Conservation (phyloP, 2,113 vertebrate species). For the Egretta garzetta region DNA sequence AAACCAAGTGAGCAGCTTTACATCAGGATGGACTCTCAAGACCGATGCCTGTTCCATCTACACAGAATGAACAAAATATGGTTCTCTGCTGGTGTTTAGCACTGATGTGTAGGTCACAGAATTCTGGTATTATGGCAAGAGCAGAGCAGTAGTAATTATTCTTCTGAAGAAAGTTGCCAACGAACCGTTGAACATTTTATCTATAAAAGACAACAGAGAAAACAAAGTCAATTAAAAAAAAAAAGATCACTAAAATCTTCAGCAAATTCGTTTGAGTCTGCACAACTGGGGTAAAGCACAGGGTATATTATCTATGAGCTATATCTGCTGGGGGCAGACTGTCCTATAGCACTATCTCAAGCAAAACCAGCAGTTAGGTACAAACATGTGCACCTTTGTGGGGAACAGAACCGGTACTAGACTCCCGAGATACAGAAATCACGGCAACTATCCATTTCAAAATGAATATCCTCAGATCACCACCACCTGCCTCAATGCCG, state of each 20-base stretch:
- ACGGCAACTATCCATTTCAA: neutral
- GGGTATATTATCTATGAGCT: neutral
- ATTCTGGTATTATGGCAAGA: slow-evolving; percentile 48
- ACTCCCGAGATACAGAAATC: neutral
- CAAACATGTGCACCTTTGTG: neutral
- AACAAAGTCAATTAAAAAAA: neutral
- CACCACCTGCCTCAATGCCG: neutral
- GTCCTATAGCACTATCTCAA: neutral
- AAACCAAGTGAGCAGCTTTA: slow-evolving; percentile 36
- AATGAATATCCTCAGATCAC: neutral
- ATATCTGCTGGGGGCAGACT: neutral
- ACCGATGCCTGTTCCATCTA: slow-evolving; percentile 56
- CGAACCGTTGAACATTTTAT: slow-evolving; percentile 44
- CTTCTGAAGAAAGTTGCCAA: slow-evolving; percentile 55
- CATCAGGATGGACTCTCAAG: slow-evolving; percentile 21
- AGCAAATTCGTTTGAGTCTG: neutral
- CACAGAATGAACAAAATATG: neutral
- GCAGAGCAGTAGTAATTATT: slow-evolving; percentile 50
- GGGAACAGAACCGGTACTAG: too few relatives aligned
- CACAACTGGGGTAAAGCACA: neutral
- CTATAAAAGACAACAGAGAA: slow-evolving; percentile 67
- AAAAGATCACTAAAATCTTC: neutral
- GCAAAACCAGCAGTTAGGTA: neutral
- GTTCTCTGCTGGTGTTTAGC: slow-evolving; percentile 53
- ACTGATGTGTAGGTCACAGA: slow-evolving; percentile 18